Evolutionary conservation across 2,113 vertebrate genomes (phyloP), one percentile per base, ranked within the genome.

Genomic region (Oryzias curvinotus): DNA sequence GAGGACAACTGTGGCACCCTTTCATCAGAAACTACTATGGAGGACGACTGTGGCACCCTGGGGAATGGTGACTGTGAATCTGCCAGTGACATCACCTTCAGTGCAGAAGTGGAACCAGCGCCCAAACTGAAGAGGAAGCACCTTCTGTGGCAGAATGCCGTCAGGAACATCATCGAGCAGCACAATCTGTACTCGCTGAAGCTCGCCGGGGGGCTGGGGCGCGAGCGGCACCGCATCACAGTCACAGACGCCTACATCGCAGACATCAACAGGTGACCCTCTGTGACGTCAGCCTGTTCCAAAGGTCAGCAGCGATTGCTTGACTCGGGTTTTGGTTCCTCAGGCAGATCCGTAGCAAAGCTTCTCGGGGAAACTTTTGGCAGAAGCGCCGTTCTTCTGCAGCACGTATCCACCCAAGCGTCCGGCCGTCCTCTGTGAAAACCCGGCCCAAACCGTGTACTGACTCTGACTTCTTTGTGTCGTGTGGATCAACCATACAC

Each of bases 231-330:
- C 67, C 75, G 55, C 69, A 84, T 91, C 52, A 47, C 65, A 3
- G 77, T 89, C 46, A 89, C 82, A 0, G 85, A 88, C 25, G 73
- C 87, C 46, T 87, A 89, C 75, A 85, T 91, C 10, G 58, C 83
- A 0, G 84, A 90, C 19, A 81, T 88, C 73, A 91, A 89, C 81
- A 73, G 77, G 80, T 80, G 54, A 36, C 1, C 6, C 1, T 0
- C 8, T 1, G 42, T 43, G 65, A 57, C 7, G 28, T 43, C 57
- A 43, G 10, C 36, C 36, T 3, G 36, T 36, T 4, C 44, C 1
- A 46, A 46, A 46, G 4, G 15, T 46, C 4, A 17, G 3, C 44
- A 3, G 44, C 14, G 14, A 2, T 14, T 4, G 44, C 5, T 46
- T 17, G 14, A 14, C 44, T 17, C 15, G 15, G 44, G 44, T 8